Conservation (phyloP, 2,888 invertebrate genomes). For the Azorinus chamasolen region DNA sequence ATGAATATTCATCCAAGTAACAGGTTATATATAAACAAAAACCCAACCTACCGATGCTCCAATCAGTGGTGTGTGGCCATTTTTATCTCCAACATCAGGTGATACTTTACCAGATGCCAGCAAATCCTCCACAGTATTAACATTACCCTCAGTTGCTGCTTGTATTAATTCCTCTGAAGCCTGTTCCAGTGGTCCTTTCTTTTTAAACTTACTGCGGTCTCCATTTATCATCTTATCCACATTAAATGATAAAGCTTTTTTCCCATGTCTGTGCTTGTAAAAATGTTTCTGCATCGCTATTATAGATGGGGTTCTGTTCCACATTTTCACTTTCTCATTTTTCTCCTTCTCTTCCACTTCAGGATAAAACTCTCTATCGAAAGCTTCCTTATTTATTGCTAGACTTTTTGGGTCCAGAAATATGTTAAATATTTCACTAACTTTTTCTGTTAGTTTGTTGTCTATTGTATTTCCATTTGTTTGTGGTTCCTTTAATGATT, state of each 20-base stretch:
- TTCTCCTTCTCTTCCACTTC: conserved; percentile 47
- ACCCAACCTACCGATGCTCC: conserved; percentile 81
- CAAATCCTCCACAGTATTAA: conserved; percentile 76
- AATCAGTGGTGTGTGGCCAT: conserved; percentile 84
- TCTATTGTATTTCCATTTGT: conserved; percentile 52
- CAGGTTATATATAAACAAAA: too few species aligned
- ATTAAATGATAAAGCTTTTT: conserved; percentile 71
- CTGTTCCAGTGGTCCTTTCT: conserved; percentile 79
- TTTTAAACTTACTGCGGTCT: conserved; percentile 73
- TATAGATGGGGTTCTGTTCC: conserved; percentile 83
- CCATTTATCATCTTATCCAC: conserved; percentile 75
- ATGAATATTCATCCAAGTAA: too few species aligned
- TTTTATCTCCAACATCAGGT: conserved; percentile 83
- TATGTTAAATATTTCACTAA: conserved; percentile 77
- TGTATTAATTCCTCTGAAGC: conserved; percentile 80
- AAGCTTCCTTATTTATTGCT: conserved; percentile 81
- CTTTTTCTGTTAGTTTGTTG: conserved; percentile 62
- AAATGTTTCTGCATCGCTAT: conserved; percentile 83
- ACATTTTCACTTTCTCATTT: conserved; percentile 67
- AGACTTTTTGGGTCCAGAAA: conserved; percentile 80
- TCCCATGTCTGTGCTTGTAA: conserved; percentile 73
- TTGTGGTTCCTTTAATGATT: conserved; percentile 61
- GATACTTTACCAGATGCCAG: conserved; percentile 79
- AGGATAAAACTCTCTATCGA: conserved; percentile 82
- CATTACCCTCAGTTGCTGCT: conserved; percentile 79